Evolutionary conservation across 1,140 invertebrate species (phyloP), one percentile per base, ranked within the genome.

Genomic region (Bombus fervidus): DNA sequence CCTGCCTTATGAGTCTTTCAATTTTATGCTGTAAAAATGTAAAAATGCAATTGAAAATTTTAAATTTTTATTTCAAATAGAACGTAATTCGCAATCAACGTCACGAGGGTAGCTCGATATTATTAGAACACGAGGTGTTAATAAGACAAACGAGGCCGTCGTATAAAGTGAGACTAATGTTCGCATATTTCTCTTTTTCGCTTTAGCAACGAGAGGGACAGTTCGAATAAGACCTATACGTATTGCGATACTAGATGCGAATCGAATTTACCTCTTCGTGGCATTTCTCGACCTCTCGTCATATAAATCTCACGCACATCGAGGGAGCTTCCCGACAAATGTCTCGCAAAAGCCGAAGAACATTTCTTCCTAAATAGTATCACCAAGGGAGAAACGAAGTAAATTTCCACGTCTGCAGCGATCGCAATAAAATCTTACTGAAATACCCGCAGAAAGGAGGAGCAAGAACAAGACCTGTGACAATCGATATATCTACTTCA

Each of bases 161-260:
- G 28, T 62, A 62, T n/a, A n/a, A 62, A 62, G 34, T 15, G 25
- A 37, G 25, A 28, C 25, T 13, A 31, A n/a, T 10, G 25, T 41
- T 73, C 28, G 1, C 4, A 2, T 37, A 10, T 75, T n/a, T 41
- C 6, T 12, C 39, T 75, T 87, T 72, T 57, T 81, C 71, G 31
- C 53, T 10, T 39, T 6, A 12, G 18, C 34, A 87, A 87, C 43
- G 72, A 86, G 28, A 12, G 41, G 13, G 57, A 31, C 68, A 73
- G 31, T 39, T 82, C 41, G 37, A 64, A 76, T 78, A 83, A 83
- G 13, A 25, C 1, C 3, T 5, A n/a, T 41, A 69, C 53, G 37
- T 59, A 39, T 37, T 41, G 37, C 37, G 18, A 28, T 28, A 25
- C n/a, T n/a, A 28, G 34, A 72, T 22, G 9, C 47, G 68, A 71